A percentile compares a stretch with the other conserved stretches of the same genome.
Evolutionary conservation across 2,888 invertebrate genomes (phyloP).

Genomic region (Julus scandinavius): DNA sequence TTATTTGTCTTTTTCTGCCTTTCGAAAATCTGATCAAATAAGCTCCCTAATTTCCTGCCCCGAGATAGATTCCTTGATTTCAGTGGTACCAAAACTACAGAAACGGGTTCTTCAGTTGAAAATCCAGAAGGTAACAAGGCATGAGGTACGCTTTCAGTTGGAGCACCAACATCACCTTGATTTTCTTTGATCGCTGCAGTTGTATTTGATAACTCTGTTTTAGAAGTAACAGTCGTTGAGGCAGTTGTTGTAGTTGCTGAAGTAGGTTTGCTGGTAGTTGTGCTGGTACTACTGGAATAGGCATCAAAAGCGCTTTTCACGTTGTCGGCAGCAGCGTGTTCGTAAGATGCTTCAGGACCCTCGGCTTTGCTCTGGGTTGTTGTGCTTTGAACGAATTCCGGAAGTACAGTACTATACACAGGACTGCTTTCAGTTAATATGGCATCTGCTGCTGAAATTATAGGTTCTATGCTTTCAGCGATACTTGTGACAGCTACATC

Average conservation of each 20-base stretch:
- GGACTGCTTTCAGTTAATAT: not conserved
- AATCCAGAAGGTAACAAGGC: constrained; percentile 51
- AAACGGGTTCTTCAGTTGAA: constrained; percentile 51
- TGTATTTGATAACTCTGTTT: constrained; percentile 22
- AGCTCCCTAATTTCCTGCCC: constrained; percentile 51
- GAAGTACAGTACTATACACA: not conserved
- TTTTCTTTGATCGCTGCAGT: constrained; percentile 11
- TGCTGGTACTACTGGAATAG: not conserved
- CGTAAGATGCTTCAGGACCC: constrained; percentile 36
- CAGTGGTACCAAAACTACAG: constrained; percentile 45
- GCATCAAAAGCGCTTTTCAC: constrained; percentile 47
- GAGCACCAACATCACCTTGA: constrained; percentile 11
- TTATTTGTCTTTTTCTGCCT: constrained; percentile 48
- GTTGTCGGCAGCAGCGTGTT: constrained; percentile 1
- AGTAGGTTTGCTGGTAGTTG: not conserved
- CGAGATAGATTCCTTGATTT: constrained; percentile 50
- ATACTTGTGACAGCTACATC: not conserved
- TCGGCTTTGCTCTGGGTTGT: not conserved
- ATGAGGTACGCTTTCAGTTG: constrained; percentile 51
- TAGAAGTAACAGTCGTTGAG: constrained; percentile 8
- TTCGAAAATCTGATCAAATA: constrained; percentile 55
- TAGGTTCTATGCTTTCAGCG: not conserved
- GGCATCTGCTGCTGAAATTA: constrained; percentile 27
- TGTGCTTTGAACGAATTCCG: not conserved
- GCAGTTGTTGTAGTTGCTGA: constrained; percentile 33